phyloP scores from a whole-genome alignment of 2,113 vertebrate species.

The Kryptolebias marmoratus region DNA sequence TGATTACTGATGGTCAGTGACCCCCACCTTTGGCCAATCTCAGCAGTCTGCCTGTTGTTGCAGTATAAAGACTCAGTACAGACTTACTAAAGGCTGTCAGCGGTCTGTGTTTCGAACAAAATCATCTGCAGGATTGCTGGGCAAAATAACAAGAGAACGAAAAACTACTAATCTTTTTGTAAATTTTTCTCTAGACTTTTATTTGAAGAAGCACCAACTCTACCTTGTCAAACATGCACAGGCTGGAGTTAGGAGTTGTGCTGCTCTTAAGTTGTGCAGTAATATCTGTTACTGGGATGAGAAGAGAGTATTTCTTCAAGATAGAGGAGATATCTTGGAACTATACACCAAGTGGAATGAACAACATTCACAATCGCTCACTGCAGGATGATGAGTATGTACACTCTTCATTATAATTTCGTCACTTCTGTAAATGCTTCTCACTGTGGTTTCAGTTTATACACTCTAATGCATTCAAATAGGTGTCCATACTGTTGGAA shows the following conservation, averaged over 20 bases:
- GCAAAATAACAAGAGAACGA: neutral
- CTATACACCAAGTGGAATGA: slow-evolving; percentile 69
- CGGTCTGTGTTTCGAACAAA: neutral
- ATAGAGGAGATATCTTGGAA: slow-evolving; percentile 79
- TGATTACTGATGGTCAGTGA: slow-evolving; percentile 40
- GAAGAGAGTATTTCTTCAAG: slow-evolving; percentile 78
- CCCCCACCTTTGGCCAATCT: slow-evolving; percentile 17
- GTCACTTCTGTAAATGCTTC: neutral
- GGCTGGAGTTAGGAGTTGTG: neutral
- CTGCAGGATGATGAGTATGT: slow-evolving; percentile 70
- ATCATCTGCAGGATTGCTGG: neutral
- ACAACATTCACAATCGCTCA: slow-evolving; percentile 64
- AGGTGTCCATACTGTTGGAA: no score
- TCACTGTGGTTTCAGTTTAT: neutral
- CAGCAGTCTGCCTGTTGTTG: neutral
- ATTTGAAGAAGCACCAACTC: neutral
- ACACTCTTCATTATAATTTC: neutral
- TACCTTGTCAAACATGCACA: slow-evolving; percentile 19
- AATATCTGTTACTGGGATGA: slow-evolving; percentile 55
- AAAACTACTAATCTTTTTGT: neutral
- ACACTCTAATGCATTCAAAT: neutral
- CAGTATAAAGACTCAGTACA: slow-evolving; percentile 53
- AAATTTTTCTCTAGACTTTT: neutral
- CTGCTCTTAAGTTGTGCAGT: slow-evolving; percentile 59
- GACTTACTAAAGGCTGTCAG: slow-evolving; percentile 9